A percentile compares a stretch with the other conserved stretches of the same genome.
These are phyloP conservation scores for Pentamera pediparva DNA, from an alignment of 53 echinoderm and acorn worm species.

Conservation along the genomic window DNA sequence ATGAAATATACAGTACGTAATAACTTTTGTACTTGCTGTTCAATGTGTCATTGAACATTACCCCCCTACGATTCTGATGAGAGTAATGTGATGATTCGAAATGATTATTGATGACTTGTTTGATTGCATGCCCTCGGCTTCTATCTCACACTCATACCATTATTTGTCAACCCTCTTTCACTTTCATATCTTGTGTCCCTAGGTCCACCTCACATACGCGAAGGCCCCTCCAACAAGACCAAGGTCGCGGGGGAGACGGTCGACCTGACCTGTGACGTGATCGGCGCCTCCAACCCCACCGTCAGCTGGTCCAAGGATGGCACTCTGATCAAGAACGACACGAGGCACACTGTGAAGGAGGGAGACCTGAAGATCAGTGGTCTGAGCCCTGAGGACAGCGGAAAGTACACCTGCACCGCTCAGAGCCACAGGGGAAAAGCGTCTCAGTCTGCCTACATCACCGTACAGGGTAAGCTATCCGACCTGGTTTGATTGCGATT, in stretches of 20 bases:
- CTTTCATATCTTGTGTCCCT: not conserved
- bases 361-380: slow-evolving; percentile 47
- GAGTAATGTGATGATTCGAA: no score
- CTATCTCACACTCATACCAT: no score
- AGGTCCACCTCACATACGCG: slow-evolving; percentile 73
- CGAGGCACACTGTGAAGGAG: slow-evolving; percentile 12
- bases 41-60: no score
- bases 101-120: no score
- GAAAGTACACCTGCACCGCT: slow-evolving; percentile 66
- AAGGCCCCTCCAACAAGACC: slow-evolving; percentile 54
- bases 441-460: slow-evolving; percentile 42
- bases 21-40: no score
- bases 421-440: slow-evolving; percentile 56
- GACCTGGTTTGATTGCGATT: no score
- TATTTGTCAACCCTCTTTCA: no score
- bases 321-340: not conserved
- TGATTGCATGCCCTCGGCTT: no score
- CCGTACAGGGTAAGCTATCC: no score
- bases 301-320: slow-evolving; percentile 69
- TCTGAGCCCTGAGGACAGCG: slow-evolving; percentile 51
- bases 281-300: slow-evolving; percentile 61
- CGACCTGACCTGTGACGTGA: slow-evolving; percentile 60
- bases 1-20: no score
- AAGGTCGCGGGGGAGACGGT: slow-evolving; percentile 60
- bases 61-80: no score